Conservation (phyloP, 2,888 invertebrate genomes). For the Panopea generosa region DNA sequence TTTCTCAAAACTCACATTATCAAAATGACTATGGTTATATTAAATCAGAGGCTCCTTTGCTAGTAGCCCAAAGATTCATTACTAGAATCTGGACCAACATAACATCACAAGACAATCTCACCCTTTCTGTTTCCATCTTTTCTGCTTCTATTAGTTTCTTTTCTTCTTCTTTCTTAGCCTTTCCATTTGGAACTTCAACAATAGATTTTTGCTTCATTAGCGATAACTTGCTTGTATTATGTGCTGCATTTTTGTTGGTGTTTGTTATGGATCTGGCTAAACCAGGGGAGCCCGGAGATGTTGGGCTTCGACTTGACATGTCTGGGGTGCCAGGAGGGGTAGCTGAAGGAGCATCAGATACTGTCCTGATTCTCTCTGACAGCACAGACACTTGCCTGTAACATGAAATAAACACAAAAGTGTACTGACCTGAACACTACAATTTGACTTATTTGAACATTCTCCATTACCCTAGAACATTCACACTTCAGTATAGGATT, state of each 20-base stretch:
- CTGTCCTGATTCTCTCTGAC: slow-evolving; percentile 61
- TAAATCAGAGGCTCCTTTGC: too few relatives aligned
- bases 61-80: too few relatives aligned
- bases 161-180: slow-evolving; percentile 62
- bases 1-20: too few relatives aligned
- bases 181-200: slow-evolving; percentile 42
- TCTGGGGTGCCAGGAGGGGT: slow-evolving; percentile 57
- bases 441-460: too few relatives aligned
- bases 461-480: too few relatives aligned
- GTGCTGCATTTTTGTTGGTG: neutral
- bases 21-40: too few relatives aligned
- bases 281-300: slow-evolving; percentile 2
- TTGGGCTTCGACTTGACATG: slow-evolving; percentile 11
- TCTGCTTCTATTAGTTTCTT: slow-evolving; percentile 82
- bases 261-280: slow-evolving; percentile 6
- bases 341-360: slow-evolving; percentile 54
- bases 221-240: slow-evolving; percentile 2
- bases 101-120: too few relatives aligned
- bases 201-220: slow-evolving; percentile 22
- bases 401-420: too few relatives aligned
- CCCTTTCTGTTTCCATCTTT: slow-evolving; percentile 81
- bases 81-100: too few relatives aligned
- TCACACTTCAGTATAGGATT: too few relatives aligned
- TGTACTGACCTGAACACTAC: too few relatives aligned
- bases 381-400: slow-evolving; percentile 70